phyloP scores from a whole-genome alignment of 2,113 vertebrate species.

The Vombatus ursinus region DNA sequence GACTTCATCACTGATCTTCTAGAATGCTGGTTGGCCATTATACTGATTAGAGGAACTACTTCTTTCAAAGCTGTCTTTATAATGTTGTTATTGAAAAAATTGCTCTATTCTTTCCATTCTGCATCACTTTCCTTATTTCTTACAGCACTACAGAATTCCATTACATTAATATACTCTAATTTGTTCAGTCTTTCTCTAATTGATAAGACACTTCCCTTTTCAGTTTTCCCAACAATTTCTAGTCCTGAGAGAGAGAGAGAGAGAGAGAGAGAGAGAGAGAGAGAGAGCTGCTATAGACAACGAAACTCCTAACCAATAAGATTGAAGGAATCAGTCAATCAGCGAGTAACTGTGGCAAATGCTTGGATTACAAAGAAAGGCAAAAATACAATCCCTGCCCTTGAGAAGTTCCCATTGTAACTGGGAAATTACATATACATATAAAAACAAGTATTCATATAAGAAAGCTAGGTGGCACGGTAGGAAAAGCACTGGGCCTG shows the following conservation, averaged over 20 bases:
- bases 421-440: not conserved
- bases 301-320: not conserved
- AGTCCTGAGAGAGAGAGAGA: not conserved
- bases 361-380: not conserved
- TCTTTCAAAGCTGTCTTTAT: not conserved
- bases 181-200: not conserved
- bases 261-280: too few species aligned
- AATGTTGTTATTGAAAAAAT: not conserved
- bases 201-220: not conserved
- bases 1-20: too few species aligned
- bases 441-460: too few species aligned
- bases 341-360: not conserved
- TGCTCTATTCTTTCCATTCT: not conserved
- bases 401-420: not conserved
- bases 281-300: not conserved
- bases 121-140: not conserved
- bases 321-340: not conserved
- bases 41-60: not conserved
- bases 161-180: not conserved
- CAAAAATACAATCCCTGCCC: not conserved
- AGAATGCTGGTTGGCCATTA: not conserved
- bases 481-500: too few species aligned
- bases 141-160: not conserved
- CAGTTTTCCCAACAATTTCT: not conserved
- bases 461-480: too few species aligned